Base-by-base conservation (phyloP, 2,113 vertebrate species). In the Chitala chitala region DNA sequence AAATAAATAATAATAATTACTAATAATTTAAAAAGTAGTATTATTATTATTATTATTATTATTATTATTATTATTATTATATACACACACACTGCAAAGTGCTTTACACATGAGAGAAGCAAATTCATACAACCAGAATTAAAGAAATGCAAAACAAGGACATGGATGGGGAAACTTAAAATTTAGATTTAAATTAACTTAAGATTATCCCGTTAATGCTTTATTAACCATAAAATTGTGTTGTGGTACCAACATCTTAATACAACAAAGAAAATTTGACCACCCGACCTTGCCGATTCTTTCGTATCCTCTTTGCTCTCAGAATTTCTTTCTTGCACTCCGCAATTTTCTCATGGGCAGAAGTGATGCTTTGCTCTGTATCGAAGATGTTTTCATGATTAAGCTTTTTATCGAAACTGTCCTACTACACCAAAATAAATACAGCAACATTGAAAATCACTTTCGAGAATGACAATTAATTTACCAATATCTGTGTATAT, bases 271-370 rank as follows among this genome's bases (percentile, higher is more conserved):
- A n/a, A n/a, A n/a, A n/a, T n/a, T n/a, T 9, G n/a, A 15, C 68
- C n/a, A 48, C 31, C 81, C 87, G 85, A 98, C 97, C 97, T 87
- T 99, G 97, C 0, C 97, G 95, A 86, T 99, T 99, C 86, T 99
- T 99, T 73, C 96, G 86, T 88, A 99, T 95, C 84, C 97, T 91
- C 86, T 99, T 99, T 76, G 97, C 97, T 83, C 95, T 93, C 85
- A 92, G 92, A 79, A 99, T 99, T 83, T 99, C 95, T 78, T 98
- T 98, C 87, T 99, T 99, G 85, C 97, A 98, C 78, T 98, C 96
- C 65, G 93, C 82, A 75, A 99, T 99, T 87, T 98, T 99, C 69
- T 99, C 95, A 61, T 99, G 97, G 22, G 96, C 96, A 79, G 94
- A 94, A 42, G 90, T 89, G 79, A 99, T 98, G 76, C 89, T 98